Base-by-base conservation (phyloP, 2,113 vertebrate species). In the Crotalus horridus region DNA sequence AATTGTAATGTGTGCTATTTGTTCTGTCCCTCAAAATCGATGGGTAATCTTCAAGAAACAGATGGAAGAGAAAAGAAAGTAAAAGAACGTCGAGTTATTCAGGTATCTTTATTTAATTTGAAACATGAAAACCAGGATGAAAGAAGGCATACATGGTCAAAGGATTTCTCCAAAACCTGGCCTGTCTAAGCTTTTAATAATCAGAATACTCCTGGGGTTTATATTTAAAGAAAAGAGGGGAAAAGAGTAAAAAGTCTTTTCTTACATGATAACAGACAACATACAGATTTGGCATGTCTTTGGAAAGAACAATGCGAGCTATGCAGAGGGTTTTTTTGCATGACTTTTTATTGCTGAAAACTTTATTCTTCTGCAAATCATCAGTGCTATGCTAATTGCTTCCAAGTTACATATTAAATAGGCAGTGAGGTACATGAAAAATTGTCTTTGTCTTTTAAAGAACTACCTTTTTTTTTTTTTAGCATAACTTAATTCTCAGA, bases 101-200 rank as follows among this genome's bases (percentile, higher is more conserved):
- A 48, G 29, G 26, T 90, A 81, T 89, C 53, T 87, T 53, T 9
- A 6, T 93, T 90, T 94, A 33, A 90, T 81, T 94, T n/a, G n/a
- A n/a, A n/a, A n/a, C n/a, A n/a, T 59, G 43, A 92, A 93, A 90
- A 92, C 85, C 43, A 88, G 0, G 15, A 90, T 93, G n/a, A 93
- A 94, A 90, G 10, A 4, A 39, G 89, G 59, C 3, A 93, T 2
- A 1, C 21, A 5, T 58, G 48, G 23, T 15, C 59, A 56, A 87
- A 91, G 54, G 3, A 91, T 89, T 9, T 48, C 23, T 33, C 11
- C 54, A 61, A 74, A 51, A 51, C 81, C 64, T 93, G 12, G 39
- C 81, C 87, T 95, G 33, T 61, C 46, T 86, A 81, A 95, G 21
- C 9, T 24, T 94, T 95, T 95, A 24, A 89, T 7, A 43, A 46